Evolutionary conservation across 2,888 invertebrate genomes (phyloP), one percentile per base, ranked within the genome.

Genomic region (Holacanthella duospinosa): DNA sequence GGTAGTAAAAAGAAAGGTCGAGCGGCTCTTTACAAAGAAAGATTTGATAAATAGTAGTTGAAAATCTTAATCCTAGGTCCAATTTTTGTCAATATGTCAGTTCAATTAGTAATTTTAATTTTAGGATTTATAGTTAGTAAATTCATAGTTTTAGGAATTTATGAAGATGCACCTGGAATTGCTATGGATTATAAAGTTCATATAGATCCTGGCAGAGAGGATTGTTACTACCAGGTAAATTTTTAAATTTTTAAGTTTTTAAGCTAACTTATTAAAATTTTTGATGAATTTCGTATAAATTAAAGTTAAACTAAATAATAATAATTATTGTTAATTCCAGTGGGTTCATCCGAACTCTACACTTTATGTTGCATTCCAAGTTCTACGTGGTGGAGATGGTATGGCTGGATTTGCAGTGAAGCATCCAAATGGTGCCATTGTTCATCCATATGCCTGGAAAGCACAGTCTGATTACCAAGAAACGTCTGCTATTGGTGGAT

Each of bases 131-230:
- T 36, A 9, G 16, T 36, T 36, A 9, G 36, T 16, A 36, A 6
- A 36, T 9, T 9, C 6, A 9, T 36, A 36, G 16, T 16, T 36
- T 36, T 36, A 16, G 64, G 43, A 12, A 43, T 70, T 24, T 72
- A 69, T 59, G 72, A 71, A 64, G 68, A 71, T 68, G 69, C 71
- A 12, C 72, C 72, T 43, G 72, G 71, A 25, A 68, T 72, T 28
- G 69, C 70, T 2, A 72, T 72, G 72, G 72, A 71, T 57, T 95
- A 95, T 77, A 93, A 93, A 80, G 89, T 95, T 43, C 89, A 93
- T 78, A 86, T 95, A 67, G 92, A 92, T 75, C 89, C 93, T n/a
- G 93, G 93, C 63, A 87, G 86, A 76, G 93, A 94, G 79, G 94
- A 95, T 76, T 95, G 95, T 79, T 95, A 93, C 79, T 93, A 85